phyloP scores from a whole-genome alignment of 92 coral and sea anemone species.

The Pocillopora meandrina region DNA sequence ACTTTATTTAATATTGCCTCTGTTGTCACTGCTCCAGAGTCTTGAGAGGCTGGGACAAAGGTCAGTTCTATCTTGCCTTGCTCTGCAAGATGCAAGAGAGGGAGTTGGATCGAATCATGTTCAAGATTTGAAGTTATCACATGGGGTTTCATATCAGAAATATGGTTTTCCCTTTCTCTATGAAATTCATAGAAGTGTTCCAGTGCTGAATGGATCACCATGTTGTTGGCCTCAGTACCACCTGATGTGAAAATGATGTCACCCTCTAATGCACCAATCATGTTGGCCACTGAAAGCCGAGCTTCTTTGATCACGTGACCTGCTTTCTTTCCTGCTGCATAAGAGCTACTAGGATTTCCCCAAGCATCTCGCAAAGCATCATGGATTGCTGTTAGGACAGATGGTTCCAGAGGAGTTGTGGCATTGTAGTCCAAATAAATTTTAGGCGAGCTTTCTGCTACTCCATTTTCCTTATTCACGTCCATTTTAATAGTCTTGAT shows the following conservation, averaged over 20 bases:
- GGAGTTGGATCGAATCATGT: constrained; percentile 87
- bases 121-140: constrained; percentile 89
- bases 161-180: constrained; percentile 22
- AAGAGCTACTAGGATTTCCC: constrained; percentile 99
- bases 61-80: constrained; percentile 65
- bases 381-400: constrained; percentile 87
- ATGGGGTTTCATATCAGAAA: constrained; percentile 63
- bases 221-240: constrained; percentile 95
- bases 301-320: constrained; percentile 76
- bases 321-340: constrained; percentile 85
- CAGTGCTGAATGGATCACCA: constrained; percentile 74
- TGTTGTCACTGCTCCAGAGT: constrained; percentile 90
- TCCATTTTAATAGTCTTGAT: not conserved
- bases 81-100: constrained; percentile 57
- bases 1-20: constrained; percentile 67
- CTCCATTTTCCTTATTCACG: not conserved
- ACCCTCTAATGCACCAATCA: constrained; percentile 75
- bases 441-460: not conserved
- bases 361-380: constrained; percentile 90
- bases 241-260: constrained; percentile 93
- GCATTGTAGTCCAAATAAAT: constrained; percentile 95
- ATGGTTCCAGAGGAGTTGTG: constrained; percentile 87
- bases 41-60: constrained; percentile 69
- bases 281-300: constrained; percentile 70
- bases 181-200: constrained; percentile 56